Evolutionary conservation across 2,888 invertebrate species (phyloP).

Genomic region (Drosophila suboccidentalis): DNA sequence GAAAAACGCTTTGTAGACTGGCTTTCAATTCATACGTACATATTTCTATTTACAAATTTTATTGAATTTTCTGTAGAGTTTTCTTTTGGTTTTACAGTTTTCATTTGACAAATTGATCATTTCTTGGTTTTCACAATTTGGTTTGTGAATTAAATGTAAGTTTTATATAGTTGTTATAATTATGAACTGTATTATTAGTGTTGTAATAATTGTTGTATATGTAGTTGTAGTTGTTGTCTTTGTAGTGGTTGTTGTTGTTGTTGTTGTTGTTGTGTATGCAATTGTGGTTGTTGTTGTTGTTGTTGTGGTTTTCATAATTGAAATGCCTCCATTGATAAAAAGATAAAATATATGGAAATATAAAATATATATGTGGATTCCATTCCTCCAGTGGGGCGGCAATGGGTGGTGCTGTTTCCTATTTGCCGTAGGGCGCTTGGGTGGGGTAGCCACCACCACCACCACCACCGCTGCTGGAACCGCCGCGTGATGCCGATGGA

Average conservation of each 20-base stretch:
- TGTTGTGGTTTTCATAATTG: constrained; percentile 39
- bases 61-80: constrained; percentile 46
- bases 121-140: constrained; percentile 19
- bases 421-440: constrained; percentile 81
- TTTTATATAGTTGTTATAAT: constrained; percentile 7
- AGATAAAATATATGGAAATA: constrained; percentile 24
- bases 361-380: not conserved
- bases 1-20: constrained; percentile 30
- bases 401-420: not conserved
- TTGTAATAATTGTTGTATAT: constrained; percentile 27
- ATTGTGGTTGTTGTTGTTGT: constrained; percentile 39
- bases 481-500: constrained; percentile 68
- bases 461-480: constrained; percentile 31
- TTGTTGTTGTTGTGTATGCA: constrained; percentile 35
- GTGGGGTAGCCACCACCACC: constrained; percentile 82
- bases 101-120: not conserved
- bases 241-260: constrained; percentile 22
- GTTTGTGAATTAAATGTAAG: constrained; percentile 9
- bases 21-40: constrained; percentile 69
- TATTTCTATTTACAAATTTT: constrained; percentile 59
- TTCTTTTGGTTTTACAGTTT: not conserved
- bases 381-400: not conserved
- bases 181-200: constrained; percentile 39
- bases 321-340: constrained; percentile 58
- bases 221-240: constrained; percentile 6